Percentiles rank a stretch among this genome's conserved stretches.
Evolutionary conservation across 2,888 invertebrate species (phyloP).

Genomic region (Lasius fuliginosus): DNA sequence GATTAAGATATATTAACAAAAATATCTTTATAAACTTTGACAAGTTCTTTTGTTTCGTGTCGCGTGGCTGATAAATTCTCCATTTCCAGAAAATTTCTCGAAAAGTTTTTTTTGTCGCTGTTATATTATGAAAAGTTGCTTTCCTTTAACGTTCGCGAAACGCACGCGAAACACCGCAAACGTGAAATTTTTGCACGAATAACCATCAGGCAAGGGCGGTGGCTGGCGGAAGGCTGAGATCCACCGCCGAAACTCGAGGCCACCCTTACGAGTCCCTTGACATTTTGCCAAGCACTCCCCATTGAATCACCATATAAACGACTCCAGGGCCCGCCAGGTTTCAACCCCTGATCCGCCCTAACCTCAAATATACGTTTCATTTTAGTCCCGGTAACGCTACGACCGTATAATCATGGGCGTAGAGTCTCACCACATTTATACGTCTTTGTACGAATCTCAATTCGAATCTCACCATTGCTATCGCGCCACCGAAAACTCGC

Average conservation of each 20-base stretch:
- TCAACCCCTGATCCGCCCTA: conserved; percentile 81
- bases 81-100: conserved; percentile 6
- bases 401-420: conserved; percentile 66
- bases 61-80: conserved; percentile 14
- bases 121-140: conserved; percentile 33
- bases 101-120: neutral
- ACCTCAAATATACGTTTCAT: conserved; percentile 84
- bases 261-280: conserved; percentile 83
- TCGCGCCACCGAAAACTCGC: neutral
- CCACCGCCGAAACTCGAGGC: conserved; percentile 70
- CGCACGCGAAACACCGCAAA: conserved; percentile 38
- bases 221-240: conserved; percentile 53
- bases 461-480: neutral
- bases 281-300: conserved; percentile 83
- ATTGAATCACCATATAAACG: conserved; percentile 84
- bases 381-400: conserved; percentile 70
- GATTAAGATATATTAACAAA: neutral
- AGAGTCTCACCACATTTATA: conserved; percentile 50
- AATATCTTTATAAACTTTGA: neutral
- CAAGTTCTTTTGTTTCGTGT: neutral
- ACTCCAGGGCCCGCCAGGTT: conserved; percentile 77
- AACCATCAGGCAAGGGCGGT: conserved; percentile 63
- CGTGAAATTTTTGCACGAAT: conserved; percentile 74
- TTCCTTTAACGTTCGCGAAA: conserved; percentile 16
- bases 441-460: conserved; percentile 19